Base-by-base conservation (phyloP, 2,888 invertebrate species). In the Drosophila macrospina region DNA sequence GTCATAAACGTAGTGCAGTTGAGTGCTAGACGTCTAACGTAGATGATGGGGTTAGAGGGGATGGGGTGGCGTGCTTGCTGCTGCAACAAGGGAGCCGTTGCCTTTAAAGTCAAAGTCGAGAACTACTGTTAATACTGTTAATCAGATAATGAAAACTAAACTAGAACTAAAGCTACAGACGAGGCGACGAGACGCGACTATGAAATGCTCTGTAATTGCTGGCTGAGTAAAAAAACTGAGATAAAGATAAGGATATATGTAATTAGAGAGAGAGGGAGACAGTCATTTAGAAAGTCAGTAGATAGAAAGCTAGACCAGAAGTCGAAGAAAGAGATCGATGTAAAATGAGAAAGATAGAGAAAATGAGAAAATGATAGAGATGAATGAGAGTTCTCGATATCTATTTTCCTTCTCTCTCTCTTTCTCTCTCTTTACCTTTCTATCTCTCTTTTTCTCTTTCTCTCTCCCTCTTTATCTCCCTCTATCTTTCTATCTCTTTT, bases 31-130 rank as follows among this genome's bases (percentile, higher is more conserved):
- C 30, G 54, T 30, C 26, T 39, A 28, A 37, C 24, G 24, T 16
- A 8, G 39, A 7, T n/a, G n/a, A n/a, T n/a, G n/a, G n/a, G n/a
- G n/a, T n/a, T n/a, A 11, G 32, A 7, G 16, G 26, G 13, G 5
- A 30, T 16, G 7, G 13, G 15, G 5, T 26, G 13, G 13, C 24
- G 44, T 44, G 16, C n/a, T 54, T 15, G 13, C 11, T 32, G 26
- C 10, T 34, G 24, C n/a, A 15, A 15, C 8, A 11, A 11, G 26
- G 28, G 39, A 16, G 39, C 11, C 24, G 50, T 44, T 37, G 52
- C 45, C 16, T 54, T 60, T 60, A 47, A 67, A 67, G 67, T 26
- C 47, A 68, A 78, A 61, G 78, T 67, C 41, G 59, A 50, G 50
- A 54, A 66, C 55, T 62, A 41, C 36, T 57, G 48, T 64, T 64